Evolutionary conservation across 2,113 vertebrate genomes (phyloP), one percentile per base, ranked within the genome.

Genomic region (Phylloscopus trochilus): DNA sequence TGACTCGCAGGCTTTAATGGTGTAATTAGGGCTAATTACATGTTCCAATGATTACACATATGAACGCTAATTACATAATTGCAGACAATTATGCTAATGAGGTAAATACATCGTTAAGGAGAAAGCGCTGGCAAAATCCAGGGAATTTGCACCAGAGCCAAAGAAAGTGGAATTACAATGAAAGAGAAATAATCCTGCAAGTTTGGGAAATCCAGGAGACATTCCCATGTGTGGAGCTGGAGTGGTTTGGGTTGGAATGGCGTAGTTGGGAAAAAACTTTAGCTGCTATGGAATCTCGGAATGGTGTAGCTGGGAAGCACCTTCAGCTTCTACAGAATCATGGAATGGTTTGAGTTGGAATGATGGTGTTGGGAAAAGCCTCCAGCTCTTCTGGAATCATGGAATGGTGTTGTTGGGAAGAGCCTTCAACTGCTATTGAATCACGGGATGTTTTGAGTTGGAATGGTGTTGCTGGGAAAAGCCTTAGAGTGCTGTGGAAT

Each of bases 21-120:
- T 26, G 66, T 89, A 97, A 97, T 98, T 98, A 96, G 53, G 39
- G 84, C 66, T 96, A 97, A 97, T 95, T 96, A 49, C 81, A 97
- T 97, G 91, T 97, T 97, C 87, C 86, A 97, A 97, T 97, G 90
- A 97, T 98, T 97, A 96, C 77, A 97, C 51, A 76, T 96, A 97
- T 95, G 95, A 97, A 94, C 90, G 64, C 75, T 97, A 95, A 97
- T 97, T 96, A 83, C 83, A 79, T 95, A 97, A 96, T 97, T 96
- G 92, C 52, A 92, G 70, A 93, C 70, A 97, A 94, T 97, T 96
- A 95, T 91, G 86, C 81, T 97, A 93, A 97, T 37, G 63, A 83
- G 93, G 90, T 96, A 97, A 97, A 97, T 93, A 97, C 88, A 46
- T 41, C 89, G 93, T 97, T 97, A 92, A 87, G 59, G 80, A 85